Evolutionary conservation across 1,140 invertebrate species (phyloP), one percentile per base, ranked within the genome.

Genomic region (Drosophila setifemur): DNA sequence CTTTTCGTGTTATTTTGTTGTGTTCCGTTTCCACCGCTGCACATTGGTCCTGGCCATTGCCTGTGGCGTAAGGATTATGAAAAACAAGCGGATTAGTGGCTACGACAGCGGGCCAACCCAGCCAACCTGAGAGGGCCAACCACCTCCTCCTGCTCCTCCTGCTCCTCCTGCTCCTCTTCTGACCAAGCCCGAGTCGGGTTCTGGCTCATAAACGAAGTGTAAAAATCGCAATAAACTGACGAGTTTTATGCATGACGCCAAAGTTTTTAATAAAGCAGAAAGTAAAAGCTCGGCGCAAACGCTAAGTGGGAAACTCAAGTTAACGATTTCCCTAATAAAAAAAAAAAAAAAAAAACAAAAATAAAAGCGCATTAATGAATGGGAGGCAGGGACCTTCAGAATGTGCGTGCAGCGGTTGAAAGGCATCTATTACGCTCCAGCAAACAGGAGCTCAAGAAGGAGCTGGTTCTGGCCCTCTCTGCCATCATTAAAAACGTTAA

Each of bases 401-500:
- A 71, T 47, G 43, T 72, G 69, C 67, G 69, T 72, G 42, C 69
- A 72, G 42, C 42, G 26, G 57, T 66, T 23, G 49, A 66, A 58
- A 11, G 57, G 48, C 47, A 52, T 39, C 48, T 29, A 29, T 11
- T 25, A 23, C 31, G 31, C 40, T 8, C 40, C 25, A 23, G 7
- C 26, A 63, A 29, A 61, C 40, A 29, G 57, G 12, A 63, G 60
- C 57, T 49, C 12, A 26, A 6, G 57, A 18, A n/a, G n/a, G n/a
- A n/a, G n/a, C n/a, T n/a, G n/a, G n/a, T n/a, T n/a, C n/a, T n/a
- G n/a, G n/a, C n/a, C n/a, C 33, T 47, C 39, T 35, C 57, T 69
- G 39, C 67, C 81, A 79, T 86, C 81, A 86, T 86, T 86, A 86
- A 86, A 85, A 85, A 79, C 72, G 81, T 79, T 86, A 86, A 86